phyloP scores from a whole-genome alignment of 2,797 vertebrate genomes.

The Phrynocephalus vlangalii region DNA sequence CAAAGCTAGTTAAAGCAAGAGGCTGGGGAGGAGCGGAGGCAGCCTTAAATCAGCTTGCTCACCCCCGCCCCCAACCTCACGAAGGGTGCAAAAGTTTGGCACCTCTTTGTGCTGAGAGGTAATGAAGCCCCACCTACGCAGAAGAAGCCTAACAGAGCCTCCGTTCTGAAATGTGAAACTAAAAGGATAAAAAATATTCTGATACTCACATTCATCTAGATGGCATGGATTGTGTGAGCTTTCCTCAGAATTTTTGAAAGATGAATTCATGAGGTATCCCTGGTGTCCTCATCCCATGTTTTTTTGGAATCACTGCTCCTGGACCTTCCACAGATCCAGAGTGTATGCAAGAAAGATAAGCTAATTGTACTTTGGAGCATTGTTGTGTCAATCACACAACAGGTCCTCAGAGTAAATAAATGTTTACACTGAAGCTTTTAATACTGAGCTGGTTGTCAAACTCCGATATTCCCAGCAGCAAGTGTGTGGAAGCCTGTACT shows the following conservation, averaged over 20 bases:
- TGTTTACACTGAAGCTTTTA: neutral
- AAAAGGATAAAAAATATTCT: neutral
- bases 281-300: neutral
- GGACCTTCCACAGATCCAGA: neutral
- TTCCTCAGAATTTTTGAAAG: neutral
- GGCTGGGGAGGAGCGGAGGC: too few relatives aligned
- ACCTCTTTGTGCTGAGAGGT: too few relatives aligned
- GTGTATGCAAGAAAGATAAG: neutral
- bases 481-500: neutral
- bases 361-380: neutral
- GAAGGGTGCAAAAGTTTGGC: too few relatives aligned
- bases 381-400: neutral
- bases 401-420: neutral
- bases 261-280: neutral
- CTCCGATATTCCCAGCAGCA: neutral
- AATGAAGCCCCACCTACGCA: too few relatives aligned
- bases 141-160: too few relatives aligned
- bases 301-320: neutral
- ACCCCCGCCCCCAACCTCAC: too few relatives aligned
- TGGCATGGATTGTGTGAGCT: neutral
- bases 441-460: neutral
- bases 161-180: neutral
- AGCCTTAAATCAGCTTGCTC: too few relatives aligned
- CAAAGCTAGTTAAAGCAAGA: too few relatives aligned
- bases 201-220: neutral